A percentile compares a stretch with the other conserved stretches of the same genome.
These are phyloP conservation scores for Agrypnia vestita DNA, from an alignment of 1,140 invertebrate genomes.

Conservation along the genomic window DNA sequence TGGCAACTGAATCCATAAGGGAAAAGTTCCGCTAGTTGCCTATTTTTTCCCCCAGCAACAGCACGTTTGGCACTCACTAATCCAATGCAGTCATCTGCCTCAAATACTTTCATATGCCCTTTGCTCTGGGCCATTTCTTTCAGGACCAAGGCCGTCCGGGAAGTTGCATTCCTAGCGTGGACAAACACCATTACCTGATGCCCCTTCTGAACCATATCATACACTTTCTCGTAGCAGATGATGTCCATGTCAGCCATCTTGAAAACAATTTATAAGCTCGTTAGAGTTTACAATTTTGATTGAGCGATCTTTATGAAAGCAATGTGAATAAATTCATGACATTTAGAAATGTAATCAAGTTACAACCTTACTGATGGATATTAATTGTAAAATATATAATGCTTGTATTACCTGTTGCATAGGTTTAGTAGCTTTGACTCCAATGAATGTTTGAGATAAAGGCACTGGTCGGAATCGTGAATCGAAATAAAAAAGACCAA, in stretches of 20 bases:
- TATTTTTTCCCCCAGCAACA: slow-evolving; percentile 83
- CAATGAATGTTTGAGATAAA: slow-evolving; percentile 92
- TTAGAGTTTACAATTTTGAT: background rate
- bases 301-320: background rate
- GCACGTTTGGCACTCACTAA: slow-evolving; percentile 77
- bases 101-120: slow-evolving; percentile 80
- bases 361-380: background rate
- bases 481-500: slow-evolving; percentile 98
- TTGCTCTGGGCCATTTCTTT: slow-evolving; percentile 85
- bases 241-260: slow-evolving; percentile 92
- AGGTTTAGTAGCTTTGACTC: slow-evolving; percentile 87
- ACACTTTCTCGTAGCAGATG: slow-evolving; percentile 94
- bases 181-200: slow-evolving; percentile 99
- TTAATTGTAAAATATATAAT: background rate
- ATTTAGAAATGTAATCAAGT: background rate
- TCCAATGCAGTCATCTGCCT: slow-evolving; percentile 77
- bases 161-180: slow-evolving; percentile 96
- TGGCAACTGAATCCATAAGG: slow-evolving; percentile 93
- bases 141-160: slow-evolving; percentile 86
- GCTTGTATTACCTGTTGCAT: slow-evolving; percentile 77
- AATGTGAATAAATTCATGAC: background rate
- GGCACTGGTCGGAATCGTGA: slow-evolving; percentile 97
- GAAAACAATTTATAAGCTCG: slow-evolving; percentile 37
- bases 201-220: slow-evolving; percentile 88
- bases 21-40: slow-evolving; percentile 87